Percentiles rank a stretch among this genome's conserved stretches.
phyloP scores from a whole-genome alignment of 2,888 invertebrate genomes.

The Phyllotreta striolata region DNA sequence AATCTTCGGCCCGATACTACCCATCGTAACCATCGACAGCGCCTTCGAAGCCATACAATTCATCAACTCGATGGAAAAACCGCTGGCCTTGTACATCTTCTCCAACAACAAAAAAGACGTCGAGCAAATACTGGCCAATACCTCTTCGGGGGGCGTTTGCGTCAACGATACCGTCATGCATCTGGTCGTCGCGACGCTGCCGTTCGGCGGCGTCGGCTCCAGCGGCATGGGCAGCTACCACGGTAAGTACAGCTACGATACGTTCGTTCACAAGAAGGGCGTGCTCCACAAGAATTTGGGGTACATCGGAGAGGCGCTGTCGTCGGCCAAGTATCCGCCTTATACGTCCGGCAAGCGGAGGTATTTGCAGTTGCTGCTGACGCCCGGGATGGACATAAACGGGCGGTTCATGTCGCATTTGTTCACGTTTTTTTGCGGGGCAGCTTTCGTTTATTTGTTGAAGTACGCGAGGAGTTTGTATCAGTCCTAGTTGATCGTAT shows the following conservation, averaged over 20 bases:
- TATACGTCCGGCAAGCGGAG: conserved; percentile 78
- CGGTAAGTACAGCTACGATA: conserved; percentile 88
- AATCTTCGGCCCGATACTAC: conserved; percentile 96
- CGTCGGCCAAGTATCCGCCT: conserved; percentile 81
- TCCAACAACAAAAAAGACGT: conserved; percentile 67
- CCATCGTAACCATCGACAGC: conserved; percentile 82
- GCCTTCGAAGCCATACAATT: conserved; percentile 90
- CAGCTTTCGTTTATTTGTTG: conserved; percentile 22
- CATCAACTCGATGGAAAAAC: conserved; percentile 88
- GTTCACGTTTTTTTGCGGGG: conserved; percentile 17
- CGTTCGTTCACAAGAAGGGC: conserved; percentile 92
- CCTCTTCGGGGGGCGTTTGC: conserved; percentile 80
- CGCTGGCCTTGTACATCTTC: conserved; percentile 89
- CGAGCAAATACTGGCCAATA: conserved; percentile 72
- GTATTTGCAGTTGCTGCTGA: conserved; percentile 60
- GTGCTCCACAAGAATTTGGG: conserved; percentile 76
- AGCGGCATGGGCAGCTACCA: conserved; percentile 96
- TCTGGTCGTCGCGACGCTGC: conserved; percentile 83
- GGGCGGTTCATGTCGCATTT: conserved; percentile 27
- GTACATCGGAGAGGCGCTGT: conserved; percentile 72
- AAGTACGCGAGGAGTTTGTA: conserved; percentile 23
- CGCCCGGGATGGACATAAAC: conserved; percentile 65
- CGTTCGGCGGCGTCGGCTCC: conserved; percentile 95
- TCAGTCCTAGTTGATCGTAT: conserved; percentile 21
- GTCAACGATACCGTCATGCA: conserved; percentile 91